A percentile compares a stretch with the other conserved stretches of the same genome.
Conservation (phyloP, 2,797 vertebrate genomes). For the Miichthys miiuy region DNA sequence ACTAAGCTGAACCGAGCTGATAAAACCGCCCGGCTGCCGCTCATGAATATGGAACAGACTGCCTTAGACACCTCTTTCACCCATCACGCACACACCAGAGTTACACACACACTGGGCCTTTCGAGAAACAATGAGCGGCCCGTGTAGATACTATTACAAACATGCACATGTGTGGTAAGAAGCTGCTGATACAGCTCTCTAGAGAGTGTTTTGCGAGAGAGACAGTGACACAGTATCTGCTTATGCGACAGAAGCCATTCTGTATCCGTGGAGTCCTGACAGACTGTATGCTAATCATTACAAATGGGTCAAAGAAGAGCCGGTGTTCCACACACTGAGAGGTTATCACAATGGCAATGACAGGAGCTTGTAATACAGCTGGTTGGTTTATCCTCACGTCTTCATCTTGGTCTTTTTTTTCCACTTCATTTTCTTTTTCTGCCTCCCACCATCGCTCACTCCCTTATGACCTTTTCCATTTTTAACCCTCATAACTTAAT, state of each 20-base stretch:
- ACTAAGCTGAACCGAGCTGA: conserved; percentile 66
- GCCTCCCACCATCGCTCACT: not conserved
- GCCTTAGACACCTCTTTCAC: conserved; percentile 27
- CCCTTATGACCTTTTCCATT: conserved; percentile 37
- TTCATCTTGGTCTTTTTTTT: conserved; percentile 10
- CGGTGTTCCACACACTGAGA: conserved; percentile 46
- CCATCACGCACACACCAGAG: not conserved
- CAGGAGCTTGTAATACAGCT: conserved; percentile 39
- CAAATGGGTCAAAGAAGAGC: conserved; percentile 63
- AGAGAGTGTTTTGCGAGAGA: conserved; percentile 47
- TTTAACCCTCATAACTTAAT: conserved; percentile 29
- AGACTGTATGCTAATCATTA: conserved; percentile 69
- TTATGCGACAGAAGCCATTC: conserved; percentile 59
- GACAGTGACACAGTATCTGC: conserved; percentile 55
- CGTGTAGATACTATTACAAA: conserved; percentile 43
- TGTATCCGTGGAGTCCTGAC: conserved; percentile 47
- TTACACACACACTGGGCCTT: conserved; percentile 3
- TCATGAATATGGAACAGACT: conserved; percentile 66
- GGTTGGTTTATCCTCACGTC: conserved; percentile 15
- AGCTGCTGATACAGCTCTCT: conserved; percentile 67
- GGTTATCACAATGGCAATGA: conserved; percentile 48
- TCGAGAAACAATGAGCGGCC: conserved; percentile 36
- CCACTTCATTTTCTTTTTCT: not conserved
- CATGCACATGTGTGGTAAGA: conserved; percentile 20
- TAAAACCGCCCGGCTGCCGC: conserved; percentile 55